Conservation (phyloP, 2,113 vertebrate genomes). For the Ahaetulla prasina region DNA sequence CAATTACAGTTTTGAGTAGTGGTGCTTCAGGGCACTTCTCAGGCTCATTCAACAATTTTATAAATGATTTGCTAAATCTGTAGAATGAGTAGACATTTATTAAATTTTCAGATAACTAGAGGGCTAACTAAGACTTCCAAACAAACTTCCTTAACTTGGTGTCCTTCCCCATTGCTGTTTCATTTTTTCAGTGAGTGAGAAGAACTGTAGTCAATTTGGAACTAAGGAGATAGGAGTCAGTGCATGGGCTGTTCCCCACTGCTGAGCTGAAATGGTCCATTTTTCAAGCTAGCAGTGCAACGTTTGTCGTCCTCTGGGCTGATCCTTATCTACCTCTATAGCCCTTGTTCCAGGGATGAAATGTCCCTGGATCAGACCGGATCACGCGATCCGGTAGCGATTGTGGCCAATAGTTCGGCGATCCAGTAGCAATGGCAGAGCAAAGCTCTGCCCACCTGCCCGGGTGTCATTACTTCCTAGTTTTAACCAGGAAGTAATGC, state of each 20-base stretch:
- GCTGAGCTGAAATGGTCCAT: neutral
- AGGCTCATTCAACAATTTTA: neutral
- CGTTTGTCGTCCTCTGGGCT: neutral
- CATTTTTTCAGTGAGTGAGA: neutral
- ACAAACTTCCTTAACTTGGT: neutral
- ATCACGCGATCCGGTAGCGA: too few species aligned
- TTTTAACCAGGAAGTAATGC: too few species aligned
- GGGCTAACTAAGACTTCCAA: neutral
- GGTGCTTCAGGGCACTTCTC: neutral
- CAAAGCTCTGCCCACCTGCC: too few species aligned
- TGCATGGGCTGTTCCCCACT: neutral
- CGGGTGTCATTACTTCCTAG: too few species aligned
- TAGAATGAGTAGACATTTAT: neutral
- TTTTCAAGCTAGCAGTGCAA: neutral
- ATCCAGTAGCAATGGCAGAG: too few species aligned
- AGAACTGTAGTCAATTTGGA: neutral
- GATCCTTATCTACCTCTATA: neutral
- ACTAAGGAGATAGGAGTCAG: neutral
- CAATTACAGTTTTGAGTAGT: neutral
- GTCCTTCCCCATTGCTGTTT: neutral
- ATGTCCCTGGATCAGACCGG: too few species aligned
- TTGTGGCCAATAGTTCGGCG: too few species aligned
- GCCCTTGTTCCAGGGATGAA: too few species aligned
- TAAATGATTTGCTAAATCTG: neutral
- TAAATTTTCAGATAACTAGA: neutral